These are phyloP conservation scores for Drosophila ohnishii DNA, from an alignment of 1,140 invertebrate genomes.

Conservation along the genomic window DNA sequence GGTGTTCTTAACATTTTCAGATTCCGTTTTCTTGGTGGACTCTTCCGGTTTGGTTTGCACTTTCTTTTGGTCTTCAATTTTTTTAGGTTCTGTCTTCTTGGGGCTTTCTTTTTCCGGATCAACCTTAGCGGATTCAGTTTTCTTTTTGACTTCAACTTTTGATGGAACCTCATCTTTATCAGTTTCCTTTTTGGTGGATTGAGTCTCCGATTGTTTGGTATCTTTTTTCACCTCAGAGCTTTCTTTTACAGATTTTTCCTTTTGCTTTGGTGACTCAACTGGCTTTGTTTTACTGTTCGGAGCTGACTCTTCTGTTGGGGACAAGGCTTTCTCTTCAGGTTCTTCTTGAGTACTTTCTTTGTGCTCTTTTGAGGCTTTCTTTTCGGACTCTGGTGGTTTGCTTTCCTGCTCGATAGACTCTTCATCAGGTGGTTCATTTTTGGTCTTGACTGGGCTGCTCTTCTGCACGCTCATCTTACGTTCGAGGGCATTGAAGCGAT, in stretches of 20 bases:
- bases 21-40: background rate
- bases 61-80: background rate
- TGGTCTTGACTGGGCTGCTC: constrained; percentile 58
- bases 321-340: background rate
- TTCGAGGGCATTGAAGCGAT: constrained; percentile 75
- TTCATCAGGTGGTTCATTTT: constrained; percentile 73
- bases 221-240: background rate
- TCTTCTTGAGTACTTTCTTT: background rate
- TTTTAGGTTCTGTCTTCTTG: background rate
- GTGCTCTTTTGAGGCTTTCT: background rate
- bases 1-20: background rate
- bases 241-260: background rate
- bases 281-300: background rate
- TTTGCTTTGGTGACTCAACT: constrained; percentile 2
- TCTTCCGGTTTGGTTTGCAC: background rate
- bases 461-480: constrained; percentile 69
- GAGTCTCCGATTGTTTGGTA: background rate
- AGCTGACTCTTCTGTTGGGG: background rate
- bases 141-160: background rate
- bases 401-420: background rate
- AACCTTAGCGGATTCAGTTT: background rate
- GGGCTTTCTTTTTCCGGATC: background rate
- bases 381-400: constrained; percentile 3
- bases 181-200: background rate
- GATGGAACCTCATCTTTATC: background rate